Percentiles rank a stretch among this genome's conserved stretches.
Conservation (phyloP, 2,797 vertebrate species). For the Lateolabrax maculatus region DNA sequence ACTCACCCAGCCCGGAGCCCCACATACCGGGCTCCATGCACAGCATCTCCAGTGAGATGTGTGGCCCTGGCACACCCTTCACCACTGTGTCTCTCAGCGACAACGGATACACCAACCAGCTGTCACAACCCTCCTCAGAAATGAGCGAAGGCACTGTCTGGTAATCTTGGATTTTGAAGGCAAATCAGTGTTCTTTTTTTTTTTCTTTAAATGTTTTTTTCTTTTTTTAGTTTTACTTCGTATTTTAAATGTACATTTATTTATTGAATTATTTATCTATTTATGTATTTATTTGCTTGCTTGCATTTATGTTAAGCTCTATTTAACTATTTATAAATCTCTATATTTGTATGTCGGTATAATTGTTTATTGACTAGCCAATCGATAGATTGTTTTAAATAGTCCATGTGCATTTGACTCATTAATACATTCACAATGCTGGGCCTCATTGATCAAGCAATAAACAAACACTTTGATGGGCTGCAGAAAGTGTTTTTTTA, state of each 20-base stretch:
- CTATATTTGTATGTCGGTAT: conserved; percentile 70
- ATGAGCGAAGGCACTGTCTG: conserved; percentile 96
- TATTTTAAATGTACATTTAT: conserved; percentile 42
- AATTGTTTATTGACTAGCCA: conserved; percentile 64
- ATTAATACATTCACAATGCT: conserved; percentile 43
- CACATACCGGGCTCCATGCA: conserved; percentile 91
- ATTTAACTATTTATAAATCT: conserved; percentile 68
- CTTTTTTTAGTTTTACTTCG: conserved; percentile 46
- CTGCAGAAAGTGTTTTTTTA: conserved; percentile 27
- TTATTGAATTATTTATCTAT: conserved; percentile 59
- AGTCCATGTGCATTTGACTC: conserved; percentile 58
- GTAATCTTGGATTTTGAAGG: conserved; percentile 82
- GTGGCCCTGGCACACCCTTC: conserved; percentile 93
- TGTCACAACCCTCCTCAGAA: conserved; percentile 94
- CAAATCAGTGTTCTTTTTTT: conserved; percentile 59
- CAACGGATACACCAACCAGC: conserved; percentile 93
- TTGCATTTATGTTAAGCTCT: conserved; percentile 31
- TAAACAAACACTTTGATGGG: conserved; percentile 60
- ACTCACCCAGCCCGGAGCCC: conserved; percentile 96
- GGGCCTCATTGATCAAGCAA: conserved; percentile 73
- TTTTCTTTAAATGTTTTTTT: conserved; percentile 56
- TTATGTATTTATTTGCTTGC: conserved; percentile 51
- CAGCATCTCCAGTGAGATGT: conserved; percentile 94
- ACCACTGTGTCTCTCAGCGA: conserved; percentile 89
- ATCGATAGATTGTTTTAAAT: conserved; percentile 50